Evolutionary conservation across 64 coral and sea anemone genomes (phyloP).

Genomic region (Pocillopora verrucosa): DNA sequence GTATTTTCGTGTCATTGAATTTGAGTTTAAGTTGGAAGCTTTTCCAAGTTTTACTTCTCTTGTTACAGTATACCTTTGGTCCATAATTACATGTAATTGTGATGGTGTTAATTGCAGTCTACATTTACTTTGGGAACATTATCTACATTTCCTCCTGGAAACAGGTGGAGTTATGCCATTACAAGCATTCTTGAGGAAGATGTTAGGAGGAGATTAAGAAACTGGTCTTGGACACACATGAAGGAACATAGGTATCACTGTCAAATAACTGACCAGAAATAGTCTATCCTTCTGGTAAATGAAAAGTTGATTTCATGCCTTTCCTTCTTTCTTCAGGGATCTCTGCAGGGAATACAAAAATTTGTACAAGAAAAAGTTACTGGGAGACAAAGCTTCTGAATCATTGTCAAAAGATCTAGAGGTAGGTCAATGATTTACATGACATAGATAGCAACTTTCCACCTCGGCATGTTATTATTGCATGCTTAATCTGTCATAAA

Average conservation of each 20-base stretch:
- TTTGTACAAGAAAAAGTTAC: constrained; percentile 82
- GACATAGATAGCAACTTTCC: not conserved
- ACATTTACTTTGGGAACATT: not conserved
- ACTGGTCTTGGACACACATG: constrained; percentile 97
- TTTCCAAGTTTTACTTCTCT: no score
- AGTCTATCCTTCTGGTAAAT: not conserved
- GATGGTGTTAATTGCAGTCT: no score
- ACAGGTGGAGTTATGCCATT: constrained; percentile 95
- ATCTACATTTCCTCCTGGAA: not conserved
- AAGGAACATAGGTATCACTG: constrained; percentile 76
- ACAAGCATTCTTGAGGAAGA: constrained; percentile 88
- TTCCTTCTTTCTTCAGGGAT: constrained; percentile 27
- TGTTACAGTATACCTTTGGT: no score
- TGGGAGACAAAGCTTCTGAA: constrained; percentile 78
- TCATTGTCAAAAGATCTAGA: constrained; percentile 63
- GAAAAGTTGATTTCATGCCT: no score
- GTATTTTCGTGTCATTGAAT: no score
- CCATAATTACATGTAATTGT: no score
- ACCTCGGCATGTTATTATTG: not conserved
- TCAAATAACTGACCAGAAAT: not conserved
- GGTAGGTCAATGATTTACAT: constrained; percentile 29
- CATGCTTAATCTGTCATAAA: not conserved
- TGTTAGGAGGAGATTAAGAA: constrained; percentile 73
- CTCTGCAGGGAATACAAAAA: constrained; percentile 83
- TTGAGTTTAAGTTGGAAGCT: no score